Evolutionary conservation across 2,113 vertebrate species (phyloP).

Genomic region (Irena cyanogastra): DNA sequence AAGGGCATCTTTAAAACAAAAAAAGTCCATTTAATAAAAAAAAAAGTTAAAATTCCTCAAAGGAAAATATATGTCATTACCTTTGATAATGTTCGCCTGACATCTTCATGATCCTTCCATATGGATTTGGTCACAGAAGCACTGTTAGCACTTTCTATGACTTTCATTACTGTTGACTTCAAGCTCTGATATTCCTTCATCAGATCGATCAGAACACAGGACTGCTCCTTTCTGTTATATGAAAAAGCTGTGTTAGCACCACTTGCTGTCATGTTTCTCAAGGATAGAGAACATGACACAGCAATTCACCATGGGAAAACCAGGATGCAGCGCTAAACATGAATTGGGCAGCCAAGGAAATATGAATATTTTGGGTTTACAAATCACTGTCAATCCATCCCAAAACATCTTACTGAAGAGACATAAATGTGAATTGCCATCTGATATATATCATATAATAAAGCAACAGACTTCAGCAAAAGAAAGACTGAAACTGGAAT

Average conservation of each 20-base stretch:
- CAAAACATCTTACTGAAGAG: not conserved
- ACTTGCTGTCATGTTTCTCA: not conserved
- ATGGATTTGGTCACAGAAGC: conserved; percentile 75
- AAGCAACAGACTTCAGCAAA: not conserved
- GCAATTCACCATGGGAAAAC: not conserved
- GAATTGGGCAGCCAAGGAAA: not conserved
- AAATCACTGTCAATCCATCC: not conserved
- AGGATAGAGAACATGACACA: not conserved
- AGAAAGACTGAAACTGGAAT: not conserved
- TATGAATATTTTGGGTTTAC: not conserved
- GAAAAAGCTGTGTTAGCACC: not conserved
- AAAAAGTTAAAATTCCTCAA: not conserved
- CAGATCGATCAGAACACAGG: conserved; percentile 78
- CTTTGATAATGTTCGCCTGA: conserved; percentile 79
- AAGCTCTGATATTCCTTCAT: conserved; percentile 83
- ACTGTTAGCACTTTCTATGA: conserved; percentile 77
- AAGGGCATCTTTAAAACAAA: not conserved
- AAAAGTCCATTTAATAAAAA: not conserved
- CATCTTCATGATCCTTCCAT: conserved; percentile 83
- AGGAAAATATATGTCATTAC: conserved; percentile 60
- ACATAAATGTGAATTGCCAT: not conserved
- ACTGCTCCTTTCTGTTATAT: conserved; percentile 84
- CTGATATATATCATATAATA: not conserved
- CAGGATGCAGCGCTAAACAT: not conserved
- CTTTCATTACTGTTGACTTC: conserved; percentile 74